phyloP scores from a whole-genome alignment of 2,888 invertebrate genomes.

The Aelia acuminata region DNA sequence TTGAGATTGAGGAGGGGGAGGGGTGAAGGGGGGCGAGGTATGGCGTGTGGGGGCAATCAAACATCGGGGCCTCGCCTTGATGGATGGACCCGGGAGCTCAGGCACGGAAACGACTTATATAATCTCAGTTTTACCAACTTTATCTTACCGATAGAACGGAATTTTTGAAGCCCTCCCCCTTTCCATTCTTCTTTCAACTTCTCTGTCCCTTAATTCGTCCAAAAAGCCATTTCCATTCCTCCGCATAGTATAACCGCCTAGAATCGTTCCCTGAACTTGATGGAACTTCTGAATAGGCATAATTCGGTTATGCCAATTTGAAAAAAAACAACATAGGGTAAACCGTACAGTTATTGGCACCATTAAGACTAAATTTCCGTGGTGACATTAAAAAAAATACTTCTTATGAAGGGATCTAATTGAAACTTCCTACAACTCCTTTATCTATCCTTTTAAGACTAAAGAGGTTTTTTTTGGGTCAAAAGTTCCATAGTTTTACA shows the following conservation, averaged over 20 bases:
- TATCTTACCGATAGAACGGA: conserved; percentile 14
- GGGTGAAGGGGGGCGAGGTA: background rate
- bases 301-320: background rate
- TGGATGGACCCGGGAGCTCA: conserved; percentile 3
- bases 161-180: conserved; percentile 18
- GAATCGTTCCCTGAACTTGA: background rate
- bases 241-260: background rate
- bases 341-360: too few species aligned
- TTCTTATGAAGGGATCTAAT: too few species aligned
- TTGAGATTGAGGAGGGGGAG: conserved; percentile 30
- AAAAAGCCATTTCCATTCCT: conserved; percentile 5
- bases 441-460: too few species aligned
- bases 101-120: conserved; percentile 42
- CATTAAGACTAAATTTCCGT: too few species aligned
- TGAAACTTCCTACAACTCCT: too few species aligned
- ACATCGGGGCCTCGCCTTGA: conserved; percentile 18
- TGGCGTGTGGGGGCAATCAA: conserved; percentile 26
- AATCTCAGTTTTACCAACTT: conserved; percentile 50
- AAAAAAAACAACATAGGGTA: background rate
- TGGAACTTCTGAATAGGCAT: background rate
- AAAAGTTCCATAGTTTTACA: too few species aligned
- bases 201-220: conserved; percentile 12
- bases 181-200: background rate
- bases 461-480: too few species aligned
- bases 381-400: too few species aligned